Base-by-base conservation (phyloP, 2,888 invertebrate genomes). In the Microctonus hyperodae region DNA sequence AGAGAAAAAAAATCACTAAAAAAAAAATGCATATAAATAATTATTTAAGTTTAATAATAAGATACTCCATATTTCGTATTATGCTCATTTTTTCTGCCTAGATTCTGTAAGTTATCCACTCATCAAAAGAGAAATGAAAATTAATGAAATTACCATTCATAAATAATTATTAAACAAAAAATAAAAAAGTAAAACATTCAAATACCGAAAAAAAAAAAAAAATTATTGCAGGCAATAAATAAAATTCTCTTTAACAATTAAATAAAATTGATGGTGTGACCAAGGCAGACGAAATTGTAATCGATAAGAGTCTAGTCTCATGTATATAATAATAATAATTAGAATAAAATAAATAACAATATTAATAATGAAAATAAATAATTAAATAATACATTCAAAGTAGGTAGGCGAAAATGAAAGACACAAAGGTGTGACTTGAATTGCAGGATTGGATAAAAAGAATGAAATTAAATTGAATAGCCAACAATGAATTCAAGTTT, bases 281-380 rank as follows among this genome's bases (percentile, higher is more conserved):
- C 44, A n/a, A 22, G 65, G 51, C 58, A 62, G 63, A 64, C 28
- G n/a, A 61, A 65, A 57, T 58, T 33, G 51, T 40, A 37, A 51
- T 57, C 28, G 20, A 59, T 58, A 64, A 60, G 58, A 56, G 44
- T 64, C 79, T 79, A 79, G 79, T 79, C 78, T 72, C 78, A 76
- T 79, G 77, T 73, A 79, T 79, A 79, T 28, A 28, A 28, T 28
- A 28, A 28, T 28, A 5, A 28, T 28, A 28, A 28, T n/a, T n/a
- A n/a, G n/a, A 28, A 5, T 5, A 28, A 28, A 5, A 28, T 28
- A 28, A 5, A 7, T 28, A 28, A 28, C 7, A 28, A 28, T 28
- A 5, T 5, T 28, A 7, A 28, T 28, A 28, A 28, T 28, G 7
- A 28, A 5, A 28, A 28, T n/a, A n/a, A n/a, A n/a, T n/a, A n/a